Percentiles rank a stretch among this genome's conserved stretches.
These are phyloP conservation scores for Nemopilema nomurai DNA, from an alignment of 30 jellyfish, hydroid and myxozoan species.

Conservation along the genomic window DNA sequence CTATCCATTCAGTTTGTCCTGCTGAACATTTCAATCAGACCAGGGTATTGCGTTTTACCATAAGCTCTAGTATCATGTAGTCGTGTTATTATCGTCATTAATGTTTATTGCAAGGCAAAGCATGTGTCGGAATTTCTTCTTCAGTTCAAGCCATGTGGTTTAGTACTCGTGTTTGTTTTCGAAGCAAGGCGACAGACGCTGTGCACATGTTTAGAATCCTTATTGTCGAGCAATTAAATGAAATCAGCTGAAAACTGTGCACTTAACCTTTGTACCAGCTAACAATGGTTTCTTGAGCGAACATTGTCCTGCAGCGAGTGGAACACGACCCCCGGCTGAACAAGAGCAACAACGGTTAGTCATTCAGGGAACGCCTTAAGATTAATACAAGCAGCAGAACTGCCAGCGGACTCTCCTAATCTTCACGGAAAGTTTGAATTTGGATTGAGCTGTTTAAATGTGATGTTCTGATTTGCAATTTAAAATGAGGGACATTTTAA, in stretches of 20 bases:
- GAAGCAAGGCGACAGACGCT: neutral
- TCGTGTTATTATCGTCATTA: neutral
- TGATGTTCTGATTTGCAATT: slow-evolving; percentile 24
- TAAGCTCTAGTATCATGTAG: neutral
- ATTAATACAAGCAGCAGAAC: slow-evolving; percentile 1
- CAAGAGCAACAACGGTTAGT: neutral
- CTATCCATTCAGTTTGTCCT: neutral
- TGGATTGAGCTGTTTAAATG: neutral
- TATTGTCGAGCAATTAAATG: neutral
- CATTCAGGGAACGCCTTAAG: slow-evolving; percentile 30
- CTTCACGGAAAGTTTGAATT: neutral
- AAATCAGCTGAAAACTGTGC: neutral
- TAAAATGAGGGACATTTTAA: slow-evolving; percentile 45
- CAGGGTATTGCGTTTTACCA: neutral
- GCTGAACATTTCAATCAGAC: neutral
- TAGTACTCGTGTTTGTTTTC: neutral
- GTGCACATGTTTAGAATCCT: neutral
- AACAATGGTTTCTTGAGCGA: neutral
- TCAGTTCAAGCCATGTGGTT: neutral
- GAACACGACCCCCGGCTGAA: slow-evolving; percentile 22
- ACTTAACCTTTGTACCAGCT: neutral
- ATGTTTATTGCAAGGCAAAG: neutral
- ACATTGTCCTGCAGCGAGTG: neutral
- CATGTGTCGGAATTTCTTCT: neutral
- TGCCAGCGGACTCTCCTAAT: neutral